phyloP scores from a whole-genome alignment of 2,888 invertebrate genomes.

The Orthosia gracilis region DNA sequence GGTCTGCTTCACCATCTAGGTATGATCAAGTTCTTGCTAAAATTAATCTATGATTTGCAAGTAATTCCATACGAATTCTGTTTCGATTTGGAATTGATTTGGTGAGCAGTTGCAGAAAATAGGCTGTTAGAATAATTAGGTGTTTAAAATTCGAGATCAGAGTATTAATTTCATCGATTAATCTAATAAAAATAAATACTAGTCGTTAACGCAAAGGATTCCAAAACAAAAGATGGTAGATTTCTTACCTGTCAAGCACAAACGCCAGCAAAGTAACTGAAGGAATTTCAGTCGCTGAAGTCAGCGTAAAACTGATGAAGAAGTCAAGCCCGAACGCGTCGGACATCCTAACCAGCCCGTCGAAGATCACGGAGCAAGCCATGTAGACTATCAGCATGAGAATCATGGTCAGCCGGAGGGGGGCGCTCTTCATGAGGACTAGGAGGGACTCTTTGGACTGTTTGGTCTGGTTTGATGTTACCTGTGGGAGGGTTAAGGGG shows the following conservation, averaged over 20 bases:
- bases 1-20: background rate
- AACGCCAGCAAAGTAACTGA: constrained; percentile 84
- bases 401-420: constrained; percentile 78
- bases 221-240: background rate
- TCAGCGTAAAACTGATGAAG: constrained; percentile 87
- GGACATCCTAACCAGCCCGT: constrained; percentile 87
- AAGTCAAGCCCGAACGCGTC: constrained; percentile 86
- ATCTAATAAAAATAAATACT: background rate
- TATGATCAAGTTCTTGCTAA: background rate
- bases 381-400: constrained; percentile 83
- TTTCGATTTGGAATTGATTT: background rate
- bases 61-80: background rate
- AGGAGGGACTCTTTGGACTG: constrained; percentile 80
- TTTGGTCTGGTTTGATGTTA: constrained; percentile 69
- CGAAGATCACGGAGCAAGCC: constrained; percentile 85
- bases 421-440: constrained; percentile 76
- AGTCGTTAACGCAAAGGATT: too few relatives aligned
- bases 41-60: background rate
- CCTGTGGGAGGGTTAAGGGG: constrained; percentile 67
- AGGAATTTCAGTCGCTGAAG: constrained; percentile 87
- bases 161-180: background rate
- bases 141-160: background rate
- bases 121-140: background rate
- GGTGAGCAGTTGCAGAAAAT: too few relatives aligned
- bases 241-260: constrained; percentile 81